Evolutionary conservation across 2,797 vertebrate species (phyloP), one percentile per base, ranked within the genome.

Genomic region (Sebastes jordani): DNA sequence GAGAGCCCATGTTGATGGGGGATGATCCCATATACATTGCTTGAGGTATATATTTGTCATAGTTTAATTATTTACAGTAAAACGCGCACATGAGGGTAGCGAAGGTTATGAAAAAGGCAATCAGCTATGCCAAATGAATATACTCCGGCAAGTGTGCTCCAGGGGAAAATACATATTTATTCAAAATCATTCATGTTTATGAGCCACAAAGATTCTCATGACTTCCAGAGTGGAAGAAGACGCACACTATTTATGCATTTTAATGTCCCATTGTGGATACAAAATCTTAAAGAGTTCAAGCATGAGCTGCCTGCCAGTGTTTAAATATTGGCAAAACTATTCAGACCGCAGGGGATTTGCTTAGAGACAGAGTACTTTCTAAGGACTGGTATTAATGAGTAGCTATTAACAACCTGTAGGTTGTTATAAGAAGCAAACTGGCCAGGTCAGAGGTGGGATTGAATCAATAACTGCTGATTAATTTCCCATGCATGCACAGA

Each of bases 91-190:
- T 1, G 58, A 85, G 74, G 78, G 62, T 67, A 66, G 76, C 4
- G 49, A 83, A 91, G 88, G 85, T 89, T 91, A 89, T 88, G 83
- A 89, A 84, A 86, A 86, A 90, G 81, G 82, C 85, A 92, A 88
- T 93, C 88, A 86, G 23, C 82, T 86, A 81, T 86, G 86, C 85
- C 85, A 84, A 88, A 91, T 88, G 76, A 92, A 87, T 88, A 84
- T 68, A 81, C 81, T 84, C 62, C 69, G 78, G 78, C 74, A 67
- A 86, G 75, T 60, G 58, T 74, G 88, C 93, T 90, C 65, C 55
- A 10, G 89, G 92, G 86, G 71, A 91, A 85, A 90, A 92, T 86
- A 76, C 89, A 91, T 91, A 93, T 93, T 93, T 92, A 92, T 93
- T 91, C 81, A 84, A 89, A 92, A 86, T 87, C 86, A 79, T 89